phyloP scores from a whole-genome alignment of 2,113 vertebrate species.

The Colaptes auratus region DNA sequence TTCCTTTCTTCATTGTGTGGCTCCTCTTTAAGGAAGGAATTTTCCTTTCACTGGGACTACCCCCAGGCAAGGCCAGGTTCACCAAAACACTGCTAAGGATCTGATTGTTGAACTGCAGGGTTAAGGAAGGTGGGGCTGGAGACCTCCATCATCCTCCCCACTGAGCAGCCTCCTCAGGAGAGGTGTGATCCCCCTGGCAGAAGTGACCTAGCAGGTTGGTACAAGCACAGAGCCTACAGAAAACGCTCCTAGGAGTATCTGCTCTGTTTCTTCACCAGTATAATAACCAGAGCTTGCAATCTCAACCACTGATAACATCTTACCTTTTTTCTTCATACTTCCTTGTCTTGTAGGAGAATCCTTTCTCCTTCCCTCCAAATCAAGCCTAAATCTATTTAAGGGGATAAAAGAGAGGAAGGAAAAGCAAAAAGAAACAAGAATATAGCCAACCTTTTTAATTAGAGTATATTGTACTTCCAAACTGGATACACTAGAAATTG shows the following conservation, averaged over 20 bases:
- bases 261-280: neutral
- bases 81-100: neutral
- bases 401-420: constrained; percentile 18
- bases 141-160: neutral
- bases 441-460: constrained; percentile 87
- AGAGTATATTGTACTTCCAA: constrained; percentile 99
- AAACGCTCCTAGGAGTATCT: no score
- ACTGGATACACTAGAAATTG: constrained; percentile 99
- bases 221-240: neutral
- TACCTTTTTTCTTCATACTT: neutral
- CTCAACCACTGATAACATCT: neutral
- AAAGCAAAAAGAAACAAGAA: constrained; percentile 59
- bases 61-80: neutral
- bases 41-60: neutral
- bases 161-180: neutral
- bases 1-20: neutral
- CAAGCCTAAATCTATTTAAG: neutral
- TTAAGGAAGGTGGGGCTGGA: neutral
- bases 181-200: neutral
- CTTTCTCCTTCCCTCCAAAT: neutral
- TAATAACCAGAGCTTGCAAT: neutral
- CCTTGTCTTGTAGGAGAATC: neutral
- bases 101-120: neutral
- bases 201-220: neutral
- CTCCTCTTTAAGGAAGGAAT: neutral